A percentile compares a stretch with the other conserved stretches of the same genome.
phyloP scores from a whole-genome alignment of 2,113 vertebrate genomes.

The Oncorhynchus clarkii region DNA sequence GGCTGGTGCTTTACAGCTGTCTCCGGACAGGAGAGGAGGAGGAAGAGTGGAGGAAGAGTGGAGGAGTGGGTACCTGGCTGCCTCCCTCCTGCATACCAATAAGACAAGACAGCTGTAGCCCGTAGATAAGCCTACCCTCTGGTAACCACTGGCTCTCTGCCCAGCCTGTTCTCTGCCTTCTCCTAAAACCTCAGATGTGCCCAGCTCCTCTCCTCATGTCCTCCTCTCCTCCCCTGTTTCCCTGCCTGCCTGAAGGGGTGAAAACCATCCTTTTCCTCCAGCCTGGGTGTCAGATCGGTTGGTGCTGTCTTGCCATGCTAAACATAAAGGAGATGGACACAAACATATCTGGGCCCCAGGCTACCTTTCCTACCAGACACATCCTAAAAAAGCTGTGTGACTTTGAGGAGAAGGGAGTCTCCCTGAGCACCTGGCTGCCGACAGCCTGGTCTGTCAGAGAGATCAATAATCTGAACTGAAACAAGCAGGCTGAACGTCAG shows the following conservation, averaged over 20 bases:
- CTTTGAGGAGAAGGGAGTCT: constrained; percentile 59
- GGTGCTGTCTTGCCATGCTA: too few species aligned
- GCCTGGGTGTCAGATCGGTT: not conserved
- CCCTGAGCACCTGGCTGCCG: constrained; percentile 65
- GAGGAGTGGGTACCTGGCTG: constrained; percentile 75
- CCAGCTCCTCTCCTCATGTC: constrained; percentile 73
- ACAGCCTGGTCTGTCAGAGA: constrained; percentile 62
- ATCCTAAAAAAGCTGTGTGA: constrained; percentile 74
- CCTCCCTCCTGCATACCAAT: constrained; percentile 87
- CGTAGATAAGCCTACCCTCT: constrained; percentile 66
- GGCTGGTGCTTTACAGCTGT: constrained; percentile 97
- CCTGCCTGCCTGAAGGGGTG: constrained; percentile 70
- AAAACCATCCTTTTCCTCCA: constrained; percentile 59
- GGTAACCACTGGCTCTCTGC: constrained; percentile 86
- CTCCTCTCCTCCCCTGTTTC: constrained; percentile 46
- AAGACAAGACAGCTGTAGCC: constrained; percentile 82
- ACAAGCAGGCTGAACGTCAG: constrained; percentile 49
- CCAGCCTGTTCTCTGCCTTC: constrained; percentile 74
- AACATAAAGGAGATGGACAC: too few species aligned
- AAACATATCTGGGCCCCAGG: constrained; percentile 1
- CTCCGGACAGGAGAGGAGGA: constrained; percentile 82
- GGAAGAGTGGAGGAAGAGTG: too few species aligned
- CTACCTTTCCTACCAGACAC: constrained; percentile 52
- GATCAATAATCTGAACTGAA: constrained; percentile 72
- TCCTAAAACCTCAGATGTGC: constrained; percentile 32